Evolutionary conservation across 2,113 vertebrate species (phyloP).

Genomic region (Gulo gulo): DNA sequence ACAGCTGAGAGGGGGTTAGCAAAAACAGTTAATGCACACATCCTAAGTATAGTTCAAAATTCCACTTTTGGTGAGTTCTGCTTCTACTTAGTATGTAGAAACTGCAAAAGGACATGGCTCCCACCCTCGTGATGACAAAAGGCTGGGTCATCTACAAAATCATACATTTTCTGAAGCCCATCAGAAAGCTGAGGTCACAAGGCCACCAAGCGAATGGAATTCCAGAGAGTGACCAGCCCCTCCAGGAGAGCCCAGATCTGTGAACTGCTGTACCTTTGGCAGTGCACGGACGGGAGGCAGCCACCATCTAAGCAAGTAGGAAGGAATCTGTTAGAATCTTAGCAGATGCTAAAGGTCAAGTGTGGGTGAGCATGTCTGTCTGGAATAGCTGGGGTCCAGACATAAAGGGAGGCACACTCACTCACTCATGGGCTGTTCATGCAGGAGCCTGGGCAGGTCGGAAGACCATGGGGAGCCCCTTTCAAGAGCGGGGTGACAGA

Average conservation of each 20-base stretch:
- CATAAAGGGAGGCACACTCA: not conserved
- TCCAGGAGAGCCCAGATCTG: not conserved
- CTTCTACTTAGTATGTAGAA: not conserved
- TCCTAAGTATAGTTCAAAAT: no score
- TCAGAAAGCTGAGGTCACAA: not conserved
- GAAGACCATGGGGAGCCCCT: no score
- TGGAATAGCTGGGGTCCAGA: not conserved
- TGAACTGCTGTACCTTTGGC: no score
- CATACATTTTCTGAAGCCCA: not conserved
- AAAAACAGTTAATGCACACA: no score
- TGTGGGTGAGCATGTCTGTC: not conserved
- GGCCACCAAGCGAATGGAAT: not conserved
- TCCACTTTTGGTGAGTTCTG: not conserved
- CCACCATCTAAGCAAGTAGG: no score
- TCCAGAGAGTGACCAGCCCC: not conserved
- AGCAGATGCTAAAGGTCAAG: not conserved
- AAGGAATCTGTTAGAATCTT: no score
- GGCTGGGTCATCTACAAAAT: not conserved
- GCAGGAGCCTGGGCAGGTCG: not conserved
- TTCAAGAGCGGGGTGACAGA: not conserved
- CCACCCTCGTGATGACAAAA: not conserved
- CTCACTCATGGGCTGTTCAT: not conserved
- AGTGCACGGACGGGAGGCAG: fast-evolving
- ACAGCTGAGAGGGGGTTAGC: not conserved
- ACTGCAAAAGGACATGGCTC: fast-evolving